Evolutionary conservation across 2,888 invertebrate genomes (phyloP), one percentile per base, ranked within the genome.

Genomic region (Drosophila borborema): DNA sequence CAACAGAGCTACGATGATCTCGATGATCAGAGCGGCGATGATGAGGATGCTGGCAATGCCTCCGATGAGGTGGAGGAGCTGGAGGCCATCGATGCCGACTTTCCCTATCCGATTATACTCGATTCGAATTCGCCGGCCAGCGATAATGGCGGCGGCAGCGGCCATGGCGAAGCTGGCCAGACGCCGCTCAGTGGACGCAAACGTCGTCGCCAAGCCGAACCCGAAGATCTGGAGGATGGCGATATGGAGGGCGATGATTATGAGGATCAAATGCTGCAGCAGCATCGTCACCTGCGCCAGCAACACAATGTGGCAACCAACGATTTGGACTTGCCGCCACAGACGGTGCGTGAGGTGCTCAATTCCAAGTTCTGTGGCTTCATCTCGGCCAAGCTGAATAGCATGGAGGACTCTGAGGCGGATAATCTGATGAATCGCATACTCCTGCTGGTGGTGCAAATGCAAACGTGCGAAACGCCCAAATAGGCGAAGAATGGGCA

Each of bases 401-500:
- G 92, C 71, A 87, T 92, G 92, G 92, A 92, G 59, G 92, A 92
- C 48, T 83, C 89, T 7, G 92, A 92, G 68, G 92, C 92, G 38
- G 92, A 92, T 53, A 92, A 92, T 84, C 87, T 92, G 38, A 92
- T 92, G 92, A 92, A 92, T 69, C 90, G 91, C 74, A 92, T 92
- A 43, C 82, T 92, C 31, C 81, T 92, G 80, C 73, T 92, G 38
- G 82, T 92, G 40, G 92, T 92, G 41, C 92, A 92, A 69, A 86
- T 91, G 64, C 92, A 92, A 64, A 89, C 86, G 28, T 77, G 79
- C 54, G 90, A 88, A n/a, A 66, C 76, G 16, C n/a, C 55, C 18
- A 77, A 89, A 54, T 86, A 81, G 74, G 3, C 5, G 3, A 38
- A 0, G 38, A 16, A 40, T 1, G 38, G 34, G 56, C 1, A 14